Percentiles rank a stretch among this genome's conserved stretches.
These are phyloP conservation scores for Cherax destructor DNA, from an alignment of 1,140 invertebrate species.

Conservation along the genomic window DNA sequence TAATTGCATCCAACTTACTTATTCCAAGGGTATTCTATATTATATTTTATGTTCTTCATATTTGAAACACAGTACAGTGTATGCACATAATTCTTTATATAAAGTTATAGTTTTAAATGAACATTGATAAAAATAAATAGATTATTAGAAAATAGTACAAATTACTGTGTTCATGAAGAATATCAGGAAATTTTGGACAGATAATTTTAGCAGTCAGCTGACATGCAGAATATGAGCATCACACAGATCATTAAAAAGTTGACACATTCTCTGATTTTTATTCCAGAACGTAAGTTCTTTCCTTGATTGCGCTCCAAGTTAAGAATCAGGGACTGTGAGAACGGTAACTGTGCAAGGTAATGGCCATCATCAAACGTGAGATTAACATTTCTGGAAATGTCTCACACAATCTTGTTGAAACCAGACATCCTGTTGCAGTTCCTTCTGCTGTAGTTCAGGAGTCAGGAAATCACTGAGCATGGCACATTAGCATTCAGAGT, in stretches of 20 bases:
- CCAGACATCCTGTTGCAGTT: constrained; percentile 64
- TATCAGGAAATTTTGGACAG: constrained; percentile 1
- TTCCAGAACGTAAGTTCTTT: constrained; percentile 69
- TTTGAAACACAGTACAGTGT: constrained; percentile 25
- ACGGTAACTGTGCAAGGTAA: constrained; percentile 63
- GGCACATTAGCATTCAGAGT: constrained; percentile 63
- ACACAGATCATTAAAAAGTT: constrained; percentile 16
- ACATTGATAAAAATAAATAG: constrained; percentile 3
- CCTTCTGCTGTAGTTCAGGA: constrained; percentile 64
- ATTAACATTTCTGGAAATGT: constrained; percentile 66
- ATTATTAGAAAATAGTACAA: constrained; percentile 6
- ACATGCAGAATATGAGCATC: constrained; percentile 1
- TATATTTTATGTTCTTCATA: background rate
- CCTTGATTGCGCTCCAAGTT: constrained; percentile 58
- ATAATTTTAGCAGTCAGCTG: background rate
- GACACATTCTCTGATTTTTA: constrained; percentile 67
- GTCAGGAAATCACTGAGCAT: constrained; percentile 62
- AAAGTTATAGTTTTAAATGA: background rate
- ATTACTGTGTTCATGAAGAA: background rate
- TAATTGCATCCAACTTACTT: background rate
- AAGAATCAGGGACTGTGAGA: constrained; percentile 65
- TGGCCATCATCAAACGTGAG: constrained; percentile 61
- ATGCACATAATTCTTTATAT: background rate
- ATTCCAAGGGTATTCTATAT: background rate
- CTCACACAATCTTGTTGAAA: constrained; percentile 64